Evolutionary conservation across 2,113 vertebrate genomes (phyloP).

Genomic region (Pelodiscus sinensis): DNA sequence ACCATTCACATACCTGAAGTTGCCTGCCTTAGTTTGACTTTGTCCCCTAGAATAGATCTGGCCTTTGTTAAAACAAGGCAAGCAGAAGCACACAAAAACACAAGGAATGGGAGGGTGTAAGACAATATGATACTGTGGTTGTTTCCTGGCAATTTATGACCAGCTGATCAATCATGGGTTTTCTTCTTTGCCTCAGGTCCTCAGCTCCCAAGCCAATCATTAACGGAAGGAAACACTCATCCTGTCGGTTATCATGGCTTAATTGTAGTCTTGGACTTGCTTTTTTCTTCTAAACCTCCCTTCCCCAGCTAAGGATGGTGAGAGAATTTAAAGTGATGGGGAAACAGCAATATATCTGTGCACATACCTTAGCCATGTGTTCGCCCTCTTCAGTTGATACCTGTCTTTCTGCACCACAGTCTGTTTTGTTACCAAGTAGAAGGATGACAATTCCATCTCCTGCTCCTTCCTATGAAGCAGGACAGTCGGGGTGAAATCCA

Average conservation of each 20-base stretch:
- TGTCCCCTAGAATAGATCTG: too few species aligned
- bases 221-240: neutral
- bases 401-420: constrained; percentile 75
- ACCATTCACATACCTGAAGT: too few species aligned
- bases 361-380: constrained; percentile 84
- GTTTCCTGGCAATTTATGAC: accelerated
- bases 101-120: neutral
- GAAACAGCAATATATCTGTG: neutral
- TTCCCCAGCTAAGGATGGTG: neutral
- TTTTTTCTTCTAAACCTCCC: neutral
- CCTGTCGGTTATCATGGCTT: neutral
- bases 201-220: neutral
- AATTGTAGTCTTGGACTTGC: accelerated
- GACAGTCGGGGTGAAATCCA: neutral
- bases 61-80: neutral
- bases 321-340: neutral
- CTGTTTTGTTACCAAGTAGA: constrained; percentile 93
- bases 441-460: constrained; percentile 77
- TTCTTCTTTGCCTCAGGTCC: neutral
- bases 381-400: constrained; percentile 81
- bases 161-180: neutral
- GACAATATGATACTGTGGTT: neutral
- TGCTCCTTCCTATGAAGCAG: constrained; percentile 81
- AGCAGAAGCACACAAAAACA: neutral
- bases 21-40: too few species aligned